A percentile compares a stretch with the other conserved stretches of the same genome.
Evolutionary conservation across 1,140 invertebrate genomes (phyloP).

Genomic region (Drosophila parvula): DNA sequence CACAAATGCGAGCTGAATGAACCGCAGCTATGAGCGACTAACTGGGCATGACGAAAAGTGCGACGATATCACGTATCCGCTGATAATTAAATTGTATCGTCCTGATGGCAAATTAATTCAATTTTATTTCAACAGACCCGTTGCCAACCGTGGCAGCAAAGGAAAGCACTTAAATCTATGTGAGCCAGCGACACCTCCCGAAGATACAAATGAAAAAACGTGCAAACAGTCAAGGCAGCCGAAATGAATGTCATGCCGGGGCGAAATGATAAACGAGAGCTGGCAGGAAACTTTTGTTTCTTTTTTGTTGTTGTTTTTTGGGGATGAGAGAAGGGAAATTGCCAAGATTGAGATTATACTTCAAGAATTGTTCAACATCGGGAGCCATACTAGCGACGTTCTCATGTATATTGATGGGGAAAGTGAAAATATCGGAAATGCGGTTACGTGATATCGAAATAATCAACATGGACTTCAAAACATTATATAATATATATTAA

Average conservation of each 20-base stretch:
- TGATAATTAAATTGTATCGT: slow-evolving; percentile 46
- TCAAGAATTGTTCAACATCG: slow-evolving; percentile 1
- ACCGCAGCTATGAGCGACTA: slow-evolving; percentile 20
- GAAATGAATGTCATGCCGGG: slow-evolving; percentile 35
- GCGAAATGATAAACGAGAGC: slow-evolving; percentile 38
- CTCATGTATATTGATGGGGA: neutral
- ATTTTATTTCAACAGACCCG: slow-evolving; percentile 31
- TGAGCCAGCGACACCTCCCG: slow-evolving; percentile 22
- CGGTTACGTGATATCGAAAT: neutral
- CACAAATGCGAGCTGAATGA: slow-evolving; percentile 26
- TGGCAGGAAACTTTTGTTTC: slow-evolving; percentile 14
- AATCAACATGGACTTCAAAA: neutral
- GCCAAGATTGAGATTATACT: slow-evolving; percentile 41
- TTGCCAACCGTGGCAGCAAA: slow-evolving; percentile 1
- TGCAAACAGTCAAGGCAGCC: slow-evolving; percentile 27
- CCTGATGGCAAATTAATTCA: slow-evolving; percentile 47
- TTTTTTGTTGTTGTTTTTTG: neutral
- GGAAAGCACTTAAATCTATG: slow-evolving; percentile 37
- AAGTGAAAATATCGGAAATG: neutral
- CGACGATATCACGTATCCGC: slow-evolving; percentile 29
- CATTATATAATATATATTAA: neutral
- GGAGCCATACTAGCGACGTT: neutral
- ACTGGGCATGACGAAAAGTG: slow-evolving; percentile 21
- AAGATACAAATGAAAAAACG: slow-evolving; percentile 52
- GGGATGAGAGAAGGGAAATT: slow-evolving; percentile 18